phyloP scores from a whole-genome alignment of 2,797 vertebrate species.

The Danionella dracula region DNA sequence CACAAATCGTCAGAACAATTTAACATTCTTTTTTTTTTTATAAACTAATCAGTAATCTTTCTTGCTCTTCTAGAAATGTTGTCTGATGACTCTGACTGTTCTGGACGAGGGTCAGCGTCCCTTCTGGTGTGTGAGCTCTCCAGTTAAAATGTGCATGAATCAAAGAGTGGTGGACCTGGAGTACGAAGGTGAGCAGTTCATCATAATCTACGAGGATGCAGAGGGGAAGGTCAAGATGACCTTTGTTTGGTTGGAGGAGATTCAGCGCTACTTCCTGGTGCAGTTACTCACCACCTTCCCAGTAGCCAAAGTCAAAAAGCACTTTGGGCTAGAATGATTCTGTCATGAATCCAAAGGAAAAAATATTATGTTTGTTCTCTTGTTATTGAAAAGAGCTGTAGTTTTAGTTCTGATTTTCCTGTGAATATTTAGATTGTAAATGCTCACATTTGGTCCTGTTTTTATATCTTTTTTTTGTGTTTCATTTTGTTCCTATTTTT shows the following conservation, averaged over 20 bases:
- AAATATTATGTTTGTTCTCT: too few relatives aligned
- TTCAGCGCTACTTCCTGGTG: constrained; percentile 66
- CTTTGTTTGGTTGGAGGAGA: constrained; percentile 68
- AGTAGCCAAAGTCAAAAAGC: constrained; percentile 68
- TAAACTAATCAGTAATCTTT: too few relatives aligned
- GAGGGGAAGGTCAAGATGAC: constrained; percentile 69
- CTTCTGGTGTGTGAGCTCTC: constrained; percentile 81
- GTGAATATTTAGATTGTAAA: too few relatives aligned
- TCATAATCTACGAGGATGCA: constrained; percentile 62
- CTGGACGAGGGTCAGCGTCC: constrained; percentile 75
- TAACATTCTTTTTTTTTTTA: too few relatives aligned
- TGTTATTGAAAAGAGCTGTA: too few relatives aligned
- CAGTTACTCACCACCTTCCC: constrained; percentile 70
- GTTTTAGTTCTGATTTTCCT: too few relatives aligned
- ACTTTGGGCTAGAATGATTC: constrained; percentile 63
- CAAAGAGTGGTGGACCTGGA: constrained; percentile 46
- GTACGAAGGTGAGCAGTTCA: constrained; percentile 65
- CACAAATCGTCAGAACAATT: too few relatives aligned
- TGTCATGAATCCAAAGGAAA: too few relatives aligned
- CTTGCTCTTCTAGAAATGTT: constrained; percentile 71
- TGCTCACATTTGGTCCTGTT: too few relatives aligned
- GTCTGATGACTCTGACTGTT: constrained; percentile 80
- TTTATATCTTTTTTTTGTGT: too few relatives aligned
- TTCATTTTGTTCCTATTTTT: too few relatives aligned
- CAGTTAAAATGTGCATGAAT: constrained; percentile 57